phyloP scores from a whole-genome alignment of 30 jellyfish, hydroid and myxozoan genomes.

The Aurelia sp. region DNA sequence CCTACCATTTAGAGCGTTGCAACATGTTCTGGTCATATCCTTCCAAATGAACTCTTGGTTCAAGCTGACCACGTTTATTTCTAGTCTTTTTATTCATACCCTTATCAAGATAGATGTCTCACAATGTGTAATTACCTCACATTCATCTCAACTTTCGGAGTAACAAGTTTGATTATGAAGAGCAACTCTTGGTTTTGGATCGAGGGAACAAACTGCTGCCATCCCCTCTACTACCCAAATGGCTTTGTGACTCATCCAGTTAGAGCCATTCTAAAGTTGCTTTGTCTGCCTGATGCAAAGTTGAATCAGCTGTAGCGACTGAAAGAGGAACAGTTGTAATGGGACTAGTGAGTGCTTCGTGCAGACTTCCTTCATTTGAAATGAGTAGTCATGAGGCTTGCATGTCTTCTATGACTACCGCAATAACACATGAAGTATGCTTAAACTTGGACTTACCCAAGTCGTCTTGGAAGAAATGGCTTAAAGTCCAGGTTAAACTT shows the following conservation, averaged over 20 bases:
- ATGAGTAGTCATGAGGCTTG: slow-evolving; percentile 46
- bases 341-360: slow-evolving; percentile 45
- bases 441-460: too few species aligned
- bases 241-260: slow-evolving; percentile 54
- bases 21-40: slow-evolving; percentile 64
- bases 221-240: slow-evolving; percentile 43
- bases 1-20: slow-evolving; percentile 53
- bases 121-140: slow-evolving; percentile 48
- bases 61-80: slow-evolving; percentile 52
- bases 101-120: slow-evolving; percentile 26
- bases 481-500: too few species aligned
- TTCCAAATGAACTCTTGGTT: slow-evolving; percentile 58
- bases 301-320: slow-evolving; percentile 42
- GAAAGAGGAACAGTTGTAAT: slow-evolving; percentile 38
- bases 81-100: slow-evolving; percentile 48
- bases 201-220: slow-evolving; percentile 48
- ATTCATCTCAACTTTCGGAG: slow-evolving; percentile 27
- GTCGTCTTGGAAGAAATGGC: too few species aligned
- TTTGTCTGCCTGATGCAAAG: slow-evolving; percentile 49
- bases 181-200: slow-evolving; percentile 44
- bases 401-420: slow-evolving; percentile 40
- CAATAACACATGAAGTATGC: slow-evolving; percentile 25
- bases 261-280: slow-evolving; percentile 43
- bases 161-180: slow-evolving; percentile 20
- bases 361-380: slow-evolving; percentile 34